Percentiles rank a stretch among this genome's conserved stretches.
Conservation (phyloP, 2,888 invertebrate genomes). For the Drosophila anomelani region DNA sequence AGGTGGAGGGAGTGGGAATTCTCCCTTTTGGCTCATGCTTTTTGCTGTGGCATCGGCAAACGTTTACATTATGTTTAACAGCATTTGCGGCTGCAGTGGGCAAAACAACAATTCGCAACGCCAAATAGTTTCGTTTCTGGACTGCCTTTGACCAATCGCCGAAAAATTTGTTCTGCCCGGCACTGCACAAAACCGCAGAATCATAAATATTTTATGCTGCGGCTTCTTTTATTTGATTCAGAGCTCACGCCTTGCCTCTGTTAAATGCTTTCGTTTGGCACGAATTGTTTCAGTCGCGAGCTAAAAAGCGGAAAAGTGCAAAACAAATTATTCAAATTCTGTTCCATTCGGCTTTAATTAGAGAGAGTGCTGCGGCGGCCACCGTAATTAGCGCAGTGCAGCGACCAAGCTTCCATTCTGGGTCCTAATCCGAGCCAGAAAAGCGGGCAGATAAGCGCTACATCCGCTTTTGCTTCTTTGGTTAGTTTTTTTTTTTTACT, state of each 20-base stretch:
- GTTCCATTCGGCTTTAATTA: conserved; percentile 64
- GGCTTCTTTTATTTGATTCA: conserved; percentile 54
- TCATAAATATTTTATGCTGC: conserved; percentile 77
- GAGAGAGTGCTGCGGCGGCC: conserved; percentile 65
- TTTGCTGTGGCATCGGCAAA: conserved; percentile 43
- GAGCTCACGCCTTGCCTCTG: conserved; percentile 40
- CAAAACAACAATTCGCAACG: conserved; percentile 47
- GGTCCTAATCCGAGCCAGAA: conserved; percentile 36
- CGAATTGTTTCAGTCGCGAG: conserved; percentile 40
- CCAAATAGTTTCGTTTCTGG: conserved; percentile 61
- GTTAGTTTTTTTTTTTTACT: neutral
- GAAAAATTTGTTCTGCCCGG: conserved; percentile 34
- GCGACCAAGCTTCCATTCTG: conserved; percentile 42
- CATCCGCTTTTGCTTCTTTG: neutral
- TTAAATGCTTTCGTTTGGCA: conserved; percentile 38
- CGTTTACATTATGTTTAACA: conserved; percentile 66
- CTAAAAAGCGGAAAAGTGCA: conserved; percentile 25
- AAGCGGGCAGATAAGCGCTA: conserved; percentile 17
- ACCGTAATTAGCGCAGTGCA: conserved; percentile 62
- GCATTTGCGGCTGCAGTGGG: conserved; percentile 58
- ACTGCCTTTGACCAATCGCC: conserved; percentile 45
- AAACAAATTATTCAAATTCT: conserved; percentile 64
- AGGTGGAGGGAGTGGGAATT: neutral
- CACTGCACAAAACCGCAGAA: conserved; percentile 59
- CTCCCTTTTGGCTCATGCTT: conserved; percentile 2